Conservation (phyloP, 35 echinoderm and acorn worm species). For the Lytechinus variegatus region DNA sequence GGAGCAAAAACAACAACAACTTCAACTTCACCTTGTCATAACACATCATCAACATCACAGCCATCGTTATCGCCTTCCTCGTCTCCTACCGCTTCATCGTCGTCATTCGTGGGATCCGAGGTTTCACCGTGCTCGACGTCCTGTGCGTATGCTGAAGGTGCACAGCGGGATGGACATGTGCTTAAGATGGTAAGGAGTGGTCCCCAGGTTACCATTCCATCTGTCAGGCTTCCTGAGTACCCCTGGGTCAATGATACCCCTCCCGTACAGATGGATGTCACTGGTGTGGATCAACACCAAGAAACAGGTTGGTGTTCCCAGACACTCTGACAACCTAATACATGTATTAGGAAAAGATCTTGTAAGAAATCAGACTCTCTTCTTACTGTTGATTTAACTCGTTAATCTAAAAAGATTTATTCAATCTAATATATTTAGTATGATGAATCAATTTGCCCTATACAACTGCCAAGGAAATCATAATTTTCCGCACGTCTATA, state of each 20-base stretch:
- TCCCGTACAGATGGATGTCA: neutral
- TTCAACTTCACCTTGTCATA: neutral
- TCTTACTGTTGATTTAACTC: too few species aligned
- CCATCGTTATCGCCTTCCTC: neutral
- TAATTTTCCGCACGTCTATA: too few species aligned
- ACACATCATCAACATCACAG: neutral
- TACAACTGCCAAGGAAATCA: too few species aligned
- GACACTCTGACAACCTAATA: neutral
- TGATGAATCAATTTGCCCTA: too few species aligned
- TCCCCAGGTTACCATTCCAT: slow-evolving; percentile 56
- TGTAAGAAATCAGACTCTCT: too few species aligned
- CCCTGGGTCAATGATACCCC: slow-evolving; percentile 78
- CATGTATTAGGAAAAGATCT: too few species aligned
- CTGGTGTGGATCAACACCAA: neutral
- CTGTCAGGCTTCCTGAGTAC: slow-evolving; percentile 78
- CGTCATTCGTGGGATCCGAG: neutral
- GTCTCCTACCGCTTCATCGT: neutral
- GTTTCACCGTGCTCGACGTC: neutral
- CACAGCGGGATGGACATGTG: neutral
- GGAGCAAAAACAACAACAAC: neutral
- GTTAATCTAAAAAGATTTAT: too few species aligned
- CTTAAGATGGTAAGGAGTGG: slow-evolving; percentile 1
- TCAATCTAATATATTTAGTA: too few species aligned
- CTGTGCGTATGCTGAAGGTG: slow-evolving; percentile 24
- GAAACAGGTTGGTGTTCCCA: neutral